Base-by-base conservation (phyloP, 2,888 invertebrate genomes). In the Ormyrus labotus region DNA sequence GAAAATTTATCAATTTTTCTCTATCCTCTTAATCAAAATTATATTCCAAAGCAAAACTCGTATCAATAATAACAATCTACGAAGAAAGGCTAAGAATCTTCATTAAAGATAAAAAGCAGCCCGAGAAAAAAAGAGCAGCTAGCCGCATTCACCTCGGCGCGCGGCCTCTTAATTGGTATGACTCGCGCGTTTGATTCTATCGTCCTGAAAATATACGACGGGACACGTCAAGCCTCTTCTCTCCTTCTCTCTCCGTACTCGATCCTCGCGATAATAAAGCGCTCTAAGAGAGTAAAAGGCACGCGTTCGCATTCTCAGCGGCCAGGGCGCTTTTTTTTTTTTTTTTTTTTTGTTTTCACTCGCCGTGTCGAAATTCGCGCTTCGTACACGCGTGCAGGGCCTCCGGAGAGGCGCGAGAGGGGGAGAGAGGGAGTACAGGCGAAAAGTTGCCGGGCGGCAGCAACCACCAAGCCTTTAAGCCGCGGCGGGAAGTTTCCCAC, bases 391-490 rank as follows among this genome's bases (percentile, higher is more conserved):
- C 19, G 48, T 51, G 55, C 13, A 13, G 51, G 70, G 78, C 69
- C 60, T 65, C 50, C 19, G 19, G 63, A 53, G 65, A 48, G 71
- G 68, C 72, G 73, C 72, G 76, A 68, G 80, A 67, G 61, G 64
- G 58, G 45, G 58, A 58, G 58, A 19, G n/a, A n/a, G n/a, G n/a
- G 55, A 57, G 70, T 65, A 50, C 19, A 55, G 87, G 88, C 87
- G 88, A 89, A 90, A 90, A 90, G 89, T 90, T 89, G 88, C 82
- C 85, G 85, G 85, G 86, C 84, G 86, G 87, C 86, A 88, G 89
- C 89, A 89, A 89, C 89, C 90, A 85, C 89, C 89, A 90, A 90
- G 89, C 90, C 90, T 88, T 90, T 90, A 90, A 90, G 90, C 90
- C 90, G 87, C 84, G 89, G 88, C 89, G 88, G 89, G 88, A 90